Percentiles rank a stretch among this genome's conserved stretches.
phyloP scores from a whole-genome alignment of 2,113 vertebrate species.

The Zosterops japonicus region DNA sequence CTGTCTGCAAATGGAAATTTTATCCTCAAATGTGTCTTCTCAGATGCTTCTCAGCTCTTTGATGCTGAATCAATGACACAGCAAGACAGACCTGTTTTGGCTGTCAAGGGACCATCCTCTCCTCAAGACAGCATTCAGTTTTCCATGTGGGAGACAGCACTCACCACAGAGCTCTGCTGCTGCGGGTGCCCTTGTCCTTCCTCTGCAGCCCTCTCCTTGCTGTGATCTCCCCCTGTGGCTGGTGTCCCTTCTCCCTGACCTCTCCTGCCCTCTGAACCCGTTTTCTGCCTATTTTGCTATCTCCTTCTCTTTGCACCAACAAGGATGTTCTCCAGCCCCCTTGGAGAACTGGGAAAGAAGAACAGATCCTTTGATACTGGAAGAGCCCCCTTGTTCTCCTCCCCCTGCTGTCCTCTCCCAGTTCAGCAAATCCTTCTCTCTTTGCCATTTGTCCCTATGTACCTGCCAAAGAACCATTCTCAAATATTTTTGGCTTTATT shows the following conservation, averaged over 20 bases:
- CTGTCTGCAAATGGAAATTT: not conserved
- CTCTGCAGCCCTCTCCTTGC: not conserved
- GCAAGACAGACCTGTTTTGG: not conserved
- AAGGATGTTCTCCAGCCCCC: not conserved
- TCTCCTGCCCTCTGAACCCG: not conserved
- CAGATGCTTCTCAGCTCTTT: not conserved
- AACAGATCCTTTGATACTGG: not conserved
- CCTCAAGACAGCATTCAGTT: not conserved
- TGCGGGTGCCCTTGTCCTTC: rapidly evolving
- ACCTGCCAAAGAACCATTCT: not conserved
- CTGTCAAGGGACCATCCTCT: not conserved
- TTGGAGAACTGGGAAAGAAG: not conserved
- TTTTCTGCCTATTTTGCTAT: not conserved
- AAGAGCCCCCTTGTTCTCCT: not conserved
- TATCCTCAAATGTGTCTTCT: not conserved
- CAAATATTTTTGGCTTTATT: not conserved
- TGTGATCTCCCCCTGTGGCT: not conserved
- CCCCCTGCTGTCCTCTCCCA: not conserved
- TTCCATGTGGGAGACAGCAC: rapidly evolving
- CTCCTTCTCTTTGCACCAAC: not conserved
- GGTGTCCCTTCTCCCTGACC: not conserved
- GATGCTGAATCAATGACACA: not conserved
- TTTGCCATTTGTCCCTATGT: not conserved
- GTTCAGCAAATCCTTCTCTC: not conserved
- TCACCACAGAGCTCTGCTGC: not conserved